A percentile compares a stretch with the other conserved stretches of the same genome.
phyloP scores from a whole-genome alignment of 2,113 vertebrate species.

The Vanacampus margaritifer region DNA sequence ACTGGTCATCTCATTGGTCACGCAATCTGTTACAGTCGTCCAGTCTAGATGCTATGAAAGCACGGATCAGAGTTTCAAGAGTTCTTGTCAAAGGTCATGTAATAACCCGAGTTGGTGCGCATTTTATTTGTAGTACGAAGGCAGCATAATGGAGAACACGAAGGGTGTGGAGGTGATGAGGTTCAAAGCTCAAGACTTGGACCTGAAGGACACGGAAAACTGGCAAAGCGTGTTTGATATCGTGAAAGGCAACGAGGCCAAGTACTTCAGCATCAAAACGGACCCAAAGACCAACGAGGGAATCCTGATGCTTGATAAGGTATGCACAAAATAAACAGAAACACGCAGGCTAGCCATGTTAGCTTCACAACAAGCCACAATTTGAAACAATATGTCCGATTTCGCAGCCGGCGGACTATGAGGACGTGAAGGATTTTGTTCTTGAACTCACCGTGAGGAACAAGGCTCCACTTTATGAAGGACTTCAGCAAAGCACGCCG shows the following conservation, averaged over 20 bases:
- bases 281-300: conserved; percentile 86
- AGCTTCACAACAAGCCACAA: neutral
- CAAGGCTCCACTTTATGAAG: conserved; percentile 18
- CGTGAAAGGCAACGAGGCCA: conserved; percentile 84
- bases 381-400: neutral
- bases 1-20: neutral
- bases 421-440: conserved; percentile 67
- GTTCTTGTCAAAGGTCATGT: neutral
- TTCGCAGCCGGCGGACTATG: conserved; percentile 79
- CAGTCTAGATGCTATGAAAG: too few species aligned
- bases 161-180: conserved; percentile 80
- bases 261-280: conserved; percentile 82
- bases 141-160: conserved; percentile 82
- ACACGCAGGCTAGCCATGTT: neutral
- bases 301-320: conserved; percentile 80
- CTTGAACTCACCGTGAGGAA: conserved; percentile 78
- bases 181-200: conserved; percentile 79
- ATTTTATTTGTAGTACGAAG: conserved; percentile 72
- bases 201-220: conserved; percentile 78
- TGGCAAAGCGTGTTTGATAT: conserved; percentile 82
- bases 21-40: too few species aligned
- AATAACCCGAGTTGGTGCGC: neutral
- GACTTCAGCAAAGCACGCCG: conserved; percentile 50
- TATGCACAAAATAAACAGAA: conserved; percentile 27
- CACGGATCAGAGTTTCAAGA: too few species aligned